Conservation (phyloP, 2,888 invertebrate genomes). For the Lycocerus yunnanus region DNA sequence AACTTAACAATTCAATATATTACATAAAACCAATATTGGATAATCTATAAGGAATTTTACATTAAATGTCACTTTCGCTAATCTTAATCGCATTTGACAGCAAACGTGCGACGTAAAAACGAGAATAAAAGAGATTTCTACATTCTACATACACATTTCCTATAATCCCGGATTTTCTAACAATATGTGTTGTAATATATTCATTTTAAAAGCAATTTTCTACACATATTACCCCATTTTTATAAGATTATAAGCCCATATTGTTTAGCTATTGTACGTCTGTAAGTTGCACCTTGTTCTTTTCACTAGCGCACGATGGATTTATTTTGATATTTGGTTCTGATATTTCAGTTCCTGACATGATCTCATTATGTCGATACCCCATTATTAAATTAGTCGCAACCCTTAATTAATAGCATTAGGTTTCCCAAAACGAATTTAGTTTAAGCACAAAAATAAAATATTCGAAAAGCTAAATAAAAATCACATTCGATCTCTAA, state of each 20-base stretch:
- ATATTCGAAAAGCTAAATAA: neutral
- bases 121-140: conserved; percentile 39
- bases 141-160: conserved; percentile 41
- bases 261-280: conserved; percentile 25
- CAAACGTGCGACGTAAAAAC: conserved; percentile 45
- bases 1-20: neutral
- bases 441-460: neutral
- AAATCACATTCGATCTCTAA: neutral
- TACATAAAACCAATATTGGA: neutral
- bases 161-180: conserved; percentile 49
- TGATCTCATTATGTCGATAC: conserved; percentile 24
- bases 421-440: neutral
- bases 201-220: conserved; percentile 54
- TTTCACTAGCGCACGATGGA: conserved; percentile 18
- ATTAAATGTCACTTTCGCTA: conserved; percentile 31
- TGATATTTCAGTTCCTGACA: conserved; percentile 14
- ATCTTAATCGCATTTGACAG: conserved; percentile 52
- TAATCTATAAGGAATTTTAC: conserved; percentile 4
- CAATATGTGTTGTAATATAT: conserved; percentile 51
- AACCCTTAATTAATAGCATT: neutral
- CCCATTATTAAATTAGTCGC: conserved; percentile 8
- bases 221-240: conserved; percentile 52
- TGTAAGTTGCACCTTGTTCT: conserved; percentile 28
- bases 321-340: conserved; percentile 24
- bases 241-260: conserved; percentile 44